Evolutionary conservation across 2,113 vertebrate species (phyloP), one percentile per base, ranked within the genome.

Genomic region (Gnathonemus longibarbis): DNA sequence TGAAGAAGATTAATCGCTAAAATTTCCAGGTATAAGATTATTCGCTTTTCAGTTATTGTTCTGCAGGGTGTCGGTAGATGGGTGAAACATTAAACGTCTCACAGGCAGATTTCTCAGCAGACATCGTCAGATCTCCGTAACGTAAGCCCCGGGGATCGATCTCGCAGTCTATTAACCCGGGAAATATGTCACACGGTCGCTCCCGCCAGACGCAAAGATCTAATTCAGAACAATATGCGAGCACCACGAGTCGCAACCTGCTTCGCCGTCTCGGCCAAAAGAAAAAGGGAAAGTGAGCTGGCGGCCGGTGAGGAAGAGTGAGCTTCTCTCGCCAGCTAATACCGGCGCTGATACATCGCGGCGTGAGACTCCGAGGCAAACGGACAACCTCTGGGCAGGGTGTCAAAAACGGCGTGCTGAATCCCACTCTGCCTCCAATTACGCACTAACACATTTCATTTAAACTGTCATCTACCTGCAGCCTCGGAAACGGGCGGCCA

Each of bases 381-480:
- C 39, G 48, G 19, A 53, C 77, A 62, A 66, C 89, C 83, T 48
- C 77, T 50, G 24, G 89, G 89, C 80, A 42, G 45, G 27, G 13
- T 48, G 13, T 66, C 52, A 84, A 90, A 62, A 39, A 19, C 7
- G 39, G 85, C 24, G 52, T 3, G 13, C 10, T 24, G 83, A 13
- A 35, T 35, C 45, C 15, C 3, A 66, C 17, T 53, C 27, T 13
- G 53, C 80, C 83, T 89, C 77, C 80, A 89, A 31, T 84, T 89
- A 84, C 13, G 84, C 70, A 39, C 48, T 83, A 70, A 83, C 70
- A 45, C 46, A 24, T 52, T 89, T 84, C 45, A 84, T 84, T 89
- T n/a, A 21, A 56, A 52, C 50, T 45, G 74, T 35, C 31, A 24
- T 83, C 50, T 50, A 89, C 62, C 62, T 50, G 88, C 11, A 35